Evolutionary conservation across 1,140 invertebrate genomes (phyloP).

Genomic region (Trichomalopsis sarcophagae): DNA sequence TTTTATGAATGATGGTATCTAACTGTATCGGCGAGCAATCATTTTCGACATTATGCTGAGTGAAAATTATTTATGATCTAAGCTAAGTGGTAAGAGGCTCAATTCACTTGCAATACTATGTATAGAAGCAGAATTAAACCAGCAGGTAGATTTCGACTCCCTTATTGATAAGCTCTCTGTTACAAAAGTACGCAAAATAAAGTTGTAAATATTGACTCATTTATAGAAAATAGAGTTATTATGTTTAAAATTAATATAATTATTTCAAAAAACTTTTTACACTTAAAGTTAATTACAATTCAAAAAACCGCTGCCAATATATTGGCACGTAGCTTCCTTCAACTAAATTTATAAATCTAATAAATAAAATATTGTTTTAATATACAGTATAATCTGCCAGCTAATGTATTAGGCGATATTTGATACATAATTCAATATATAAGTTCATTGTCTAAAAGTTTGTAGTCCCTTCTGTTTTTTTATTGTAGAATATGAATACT

Average conservation of each 20-base stretch:
- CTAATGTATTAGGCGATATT: too few species aligned
- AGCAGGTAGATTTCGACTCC: conserved; percentile 52
- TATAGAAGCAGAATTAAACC: conserved; percentile 52
- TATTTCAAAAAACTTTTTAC: too few species aligned
- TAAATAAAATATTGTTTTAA: conserved; percentile 1
- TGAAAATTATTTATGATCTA: conserved; percentile 19
- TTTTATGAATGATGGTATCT: conserved; percentile 6
- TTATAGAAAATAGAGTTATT: too few species aligned
- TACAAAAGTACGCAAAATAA: conserved; percentile 40
- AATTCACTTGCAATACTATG: conserved; percentile 51
- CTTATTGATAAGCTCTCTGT: conserved; percentile 42
- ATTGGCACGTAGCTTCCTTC: too few species aligned
- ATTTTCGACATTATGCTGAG: not conserved
- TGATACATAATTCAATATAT: too few species aligned
- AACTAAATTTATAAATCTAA: not conserved
- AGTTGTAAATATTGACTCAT: not conserved
- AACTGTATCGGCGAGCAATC: not conserved
- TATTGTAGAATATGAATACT: too few species aligned
- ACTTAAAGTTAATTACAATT: too few species aligned
- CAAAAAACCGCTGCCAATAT: too few species aligned
- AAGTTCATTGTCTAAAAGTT: too few species aligned
- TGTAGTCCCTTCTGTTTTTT: too few species aligned
- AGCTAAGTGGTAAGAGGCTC: not conserved
- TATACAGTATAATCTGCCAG: too few species aligned
- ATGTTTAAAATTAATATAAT: too few species aligned